A percentile compares a stretch with the other conserved stretches of the same genome.
phyloP scores from a whole-genome alignment of 2,797 vertebrate genomes.

The Huso huso region DNA sequence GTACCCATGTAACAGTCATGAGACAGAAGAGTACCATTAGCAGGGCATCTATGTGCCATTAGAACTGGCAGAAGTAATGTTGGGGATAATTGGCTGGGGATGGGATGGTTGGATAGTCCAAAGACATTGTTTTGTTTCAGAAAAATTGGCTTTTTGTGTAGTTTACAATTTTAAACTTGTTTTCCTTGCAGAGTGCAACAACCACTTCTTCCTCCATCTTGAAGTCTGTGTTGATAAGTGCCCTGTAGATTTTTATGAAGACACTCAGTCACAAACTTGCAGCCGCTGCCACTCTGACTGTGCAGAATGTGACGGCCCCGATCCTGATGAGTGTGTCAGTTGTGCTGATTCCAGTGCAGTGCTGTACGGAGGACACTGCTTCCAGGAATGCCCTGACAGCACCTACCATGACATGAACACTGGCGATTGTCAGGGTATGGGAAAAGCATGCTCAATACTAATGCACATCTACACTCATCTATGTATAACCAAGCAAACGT shows the following conservation, averaged over 20 bases:
- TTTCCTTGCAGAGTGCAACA: conserved; percentile 54
- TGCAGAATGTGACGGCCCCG: conserved; percentile 61
- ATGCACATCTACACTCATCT: too few species aligned
- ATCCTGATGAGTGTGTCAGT: conserved; percentile 55
- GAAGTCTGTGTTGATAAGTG: conserved; percentile 61
- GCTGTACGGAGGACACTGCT: conserved; percentile 61
- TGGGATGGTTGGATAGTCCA: too few species aligned
- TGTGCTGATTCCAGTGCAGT: conserved; percentile 43
- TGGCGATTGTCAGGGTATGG: conserved; percentile 66
- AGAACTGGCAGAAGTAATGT: too few species aligned
- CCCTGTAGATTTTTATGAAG: conserved; percentile 57
- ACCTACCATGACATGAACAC: conserved; percentile 53
- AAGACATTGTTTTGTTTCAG: too few species aligned
- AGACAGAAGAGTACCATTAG: too few species aligned
- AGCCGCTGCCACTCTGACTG: conserved; percentile 64
- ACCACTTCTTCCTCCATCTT: conserved; percentile 55
- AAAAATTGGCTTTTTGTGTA: too few species aligned
- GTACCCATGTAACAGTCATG: too few species aligned
- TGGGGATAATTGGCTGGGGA: too few species aligned
- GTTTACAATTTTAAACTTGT: too few species aligned
- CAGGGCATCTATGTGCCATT: too few species aligned
- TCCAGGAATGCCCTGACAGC: conserved; percentile 53
- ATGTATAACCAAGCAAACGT: too few species aligned
- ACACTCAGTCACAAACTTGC: conserved; percentile 47
- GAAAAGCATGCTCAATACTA: not conserved